phyloP scores from a whole-genome alignment of 2,888 invertebrate genomes.

The Branchinecta sandiegonensis region DNA sequence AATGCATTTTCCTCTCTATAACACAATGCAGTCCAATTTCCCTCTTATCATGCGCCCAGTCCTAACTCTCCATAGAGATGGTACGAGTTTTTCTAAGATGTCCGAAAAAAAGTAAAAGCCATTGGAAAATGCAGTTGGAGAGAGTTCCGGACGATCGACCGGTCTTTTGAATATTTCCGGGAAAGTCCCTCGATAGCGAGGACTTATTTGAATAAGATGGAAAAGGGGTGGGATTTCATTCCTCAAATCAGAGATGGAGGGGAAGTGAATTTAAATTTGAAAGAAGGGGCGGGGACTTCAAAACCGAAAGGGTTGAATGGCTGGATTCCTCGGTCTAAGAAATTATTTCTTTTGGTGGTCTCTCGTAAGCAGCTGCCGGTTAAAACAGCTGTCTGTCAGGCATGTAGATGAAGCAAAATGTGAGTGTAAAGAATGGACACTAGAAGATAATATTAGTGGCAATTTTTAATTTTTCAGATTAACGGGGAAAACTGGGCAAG shows the following conservation, averaged over 20 bases:
- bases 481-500: too few relatives aligned
- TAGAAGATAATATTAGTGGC: too few relatives aligned
- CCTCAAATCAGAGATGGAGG: background rate
- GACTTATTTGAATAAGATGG: constrained; percentile 3
- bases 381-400: too few relatives aligned
- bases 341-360: too few relatives aligned
- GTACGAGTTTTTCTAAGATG: background rate
- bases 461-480: too few relatives aligned
- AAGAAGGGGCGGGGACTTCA: background rate
- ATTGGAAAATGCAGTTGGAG: constrained; percentile 10
- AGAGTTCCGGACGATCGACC: background rate
- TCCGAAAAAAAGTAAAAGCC: background rate
- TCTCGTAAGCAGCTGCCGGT: too few relatives aligned
- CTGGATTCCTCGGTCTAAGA: too few relatives aligned
- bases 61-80: constrained; percentile 10
- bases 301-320: too few relatives aligned
- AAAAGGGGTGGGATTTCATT: constrained; percentile 11
- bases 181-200: background rate
- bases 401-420: too few relatives aligned
- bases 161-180: constrained; percentile 5
- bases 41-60: constrained; percentile 11
- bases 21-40: constrained; percentile 4
- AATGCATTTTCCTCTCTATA: background rate
- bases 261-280: background rate
- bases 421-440: too few relatives aligned